Conservation (phyloP, 2,888 invertebrate species). For the Drosophila phalerata region DNA sequence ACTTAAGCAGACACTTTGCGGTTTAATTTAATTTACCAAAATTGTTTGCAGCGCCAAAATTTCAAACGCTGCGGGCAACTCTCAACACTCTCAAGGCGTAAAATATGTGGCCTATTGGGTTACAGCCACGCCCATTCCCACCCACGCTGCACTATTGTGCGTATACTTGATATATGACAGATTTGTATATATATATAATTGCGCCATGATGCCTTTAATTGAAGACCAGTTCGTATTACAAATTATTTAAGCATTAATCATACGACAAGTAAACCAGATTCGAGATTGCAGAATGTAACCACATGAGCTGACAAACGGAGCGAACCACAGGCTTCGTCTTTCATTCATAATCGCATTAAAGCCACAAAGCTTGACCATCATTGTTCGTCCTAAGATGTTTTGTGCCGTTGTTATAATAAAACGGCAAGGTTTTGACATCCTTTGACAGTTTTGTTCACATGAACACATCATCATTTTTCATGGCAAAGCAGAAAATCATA, state of each 20-base stretch:
- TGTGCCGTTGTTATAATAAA: slow-evolving; percentile 61
- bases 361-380: slow-evolving; percentile 51
- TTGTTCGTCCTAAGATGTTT: slow-evolving; percentile 38
- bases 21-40: slow-evolving; percentile 77
- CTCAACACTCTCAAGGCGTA: slow-evolving; percentile 21
- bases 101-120: slow-evolving; percentile 50
- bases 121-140: slow-evolving; percentile 15
- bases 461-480: slow-evolving; percentile 76
- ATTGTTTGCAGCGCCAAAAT: slow-evolving; percentile 48
- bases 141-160: neutral
- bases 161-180: slow-evolving; percentile 12
- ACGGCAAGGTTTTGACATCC: slow-evolving; percentile 78
- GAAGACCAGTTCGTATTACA: slow-evolving; percentile 62
- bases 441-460: slow-evolving; percentile 77
- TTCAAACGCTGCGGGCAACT: slow-evolving; percentile 27
- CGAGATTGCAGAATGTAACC: slow-evolving; percentile 31
- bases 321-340: neutral
- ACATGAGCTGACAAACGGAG: slow-evolving; percentile 1
- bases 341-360: slow-evolving; percentile 44
- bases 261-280: slow-evolving; percentile 61
- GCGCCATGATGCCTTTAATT: slow-evolving; percentile 61
- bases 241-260: slow-evolving; percentile 77
- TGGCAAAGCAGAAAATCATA: slow-evolving; percentile 58
- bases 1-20: slow-evolving; percentile 76
- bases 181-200: slow-evolving; percentile 50